phyloP scores from a whole-genome alignment of 2,888 invertebrate species.

The Elaeidobius kamerunicus region DNA sequence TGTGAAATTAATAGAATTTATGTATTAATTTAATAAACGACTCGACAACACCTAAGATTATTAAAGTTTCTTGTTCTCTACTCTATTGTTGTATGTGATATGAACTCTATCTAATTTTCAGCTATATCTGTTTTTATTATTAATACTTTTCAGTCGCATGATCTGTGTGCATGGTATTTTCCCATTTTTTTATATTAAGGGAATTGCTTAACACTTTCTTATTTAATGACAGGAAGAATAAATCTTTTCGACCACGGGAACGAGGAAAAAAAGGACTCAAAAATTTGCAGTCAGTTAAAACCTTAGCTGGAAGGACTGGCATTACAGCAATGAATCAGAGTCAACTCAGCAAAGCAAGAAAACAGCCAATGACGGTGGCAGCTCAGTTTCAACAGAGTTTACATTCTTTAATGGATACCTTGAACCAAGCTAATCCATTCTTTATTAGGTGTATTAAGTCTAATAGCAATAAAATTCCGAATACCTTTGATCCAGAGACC shows the following conservation, averaged over 20 bases:
- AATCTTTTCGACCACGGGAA: constrained; percentile 85
- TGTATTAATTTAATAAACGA: too few relatives aligned
- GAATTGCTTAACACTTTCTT: background rate
- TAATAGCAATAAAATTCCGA: constrained; percentile 86
- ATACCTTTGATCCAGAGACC: constrained; percentile 90
- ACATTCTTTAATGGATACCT: constrained; percentile 87
- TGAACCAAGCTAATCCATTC: constrained; percentile 85
- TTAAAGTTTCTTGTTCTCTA: background rate
- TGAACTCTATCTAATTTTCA: too few relatives aligned
- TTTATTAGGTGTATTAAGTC: constrained; percentile 93
- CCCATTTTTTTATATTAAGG: background rate
- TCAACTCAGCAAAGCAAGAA: constrained; percentile 63
- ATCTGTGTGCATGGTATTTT: constrained; percentile 12
- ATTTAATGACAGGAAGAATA: constrained; percentile 73
- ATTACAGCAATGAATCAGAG: constrained; percentile 55
- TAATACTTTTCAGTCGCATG: constrained; percentile 11
- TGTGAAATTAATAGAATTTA: too few relatives aligned
- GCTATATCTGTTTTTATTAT: background rate
- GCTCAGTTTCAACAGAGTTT: constrained; percentile 94
- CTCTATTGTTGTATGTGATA: background rate
- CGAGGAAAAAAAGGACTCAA: constrained; percentile 83
- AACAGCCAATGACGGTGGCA: constrained; percentile 89
- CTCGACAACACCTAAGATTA: too few relatives aligned
- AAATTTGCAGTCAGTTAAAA: constrained; percentile 89
- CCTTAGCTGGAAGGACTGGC: constrained; percentile 73